Evolutionary conservation across 2,888 invertebrate species (phyloP).

Genomic region (Tetragnatha montana): DNA sequence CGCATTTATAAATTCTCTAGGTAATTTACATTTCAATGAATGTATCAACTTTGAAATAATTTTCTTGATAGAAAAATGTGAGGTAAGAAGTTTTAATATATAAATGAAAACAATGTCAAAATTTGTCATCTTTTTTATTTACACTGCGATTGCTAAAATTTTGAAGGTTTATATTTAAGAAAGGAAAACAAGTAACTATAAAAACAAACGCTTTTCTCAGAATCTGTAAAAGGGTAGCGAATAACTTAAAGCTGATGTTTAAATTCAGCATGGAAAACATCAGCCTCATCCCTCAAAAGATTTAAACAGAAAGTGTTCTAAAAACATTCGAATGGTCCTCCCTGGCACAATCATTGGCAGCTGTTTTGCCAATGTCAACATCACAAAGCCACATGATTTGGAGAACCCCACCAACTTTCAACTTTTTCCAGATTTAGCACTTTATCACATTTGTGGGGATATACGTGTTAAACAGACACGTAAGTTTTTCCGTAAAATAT

Average conservation of each 20-base stretch:
- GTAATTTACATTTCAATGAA: no score
- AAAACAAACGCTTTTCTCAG: neutral
- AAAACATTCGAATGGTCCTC: conserved; percentile 9
- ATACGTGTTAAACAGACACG: no score
- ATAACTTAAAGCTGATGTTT: neutral
- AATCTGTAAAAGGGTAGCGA: neutral
- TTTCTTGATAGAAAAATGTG: no score
- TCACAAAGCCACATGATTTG: conserved; percentile 14
- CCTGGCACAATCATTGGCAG: conserved; percentile 18
- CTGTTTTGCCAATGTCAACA: conserved; percentile 43
- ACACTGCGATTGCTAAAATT: no score
- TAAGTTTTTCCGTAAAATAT: no score
- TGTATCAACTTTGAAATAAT: no score
- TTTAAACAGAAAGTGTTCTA: neutral
- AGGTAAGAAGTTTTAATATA: no score
- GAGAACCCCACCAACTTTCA: neutral
- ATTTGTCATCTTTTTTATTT: no score
- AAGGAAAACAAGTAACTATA: no score
- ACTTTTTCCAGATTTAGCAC: neutral
- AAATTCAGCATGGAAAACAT: conserved; percentile 3
- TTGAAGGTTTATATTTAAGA: no score
- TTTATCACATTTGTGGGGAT: neutral
- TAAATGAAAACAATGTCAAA: no score
- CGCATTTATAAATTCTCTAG: no score
- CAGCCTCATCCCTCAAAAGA: neutral